Conservation (phyloP, 1,140 invertebrate genomes). For the Procambarus clarkii region DNA sequence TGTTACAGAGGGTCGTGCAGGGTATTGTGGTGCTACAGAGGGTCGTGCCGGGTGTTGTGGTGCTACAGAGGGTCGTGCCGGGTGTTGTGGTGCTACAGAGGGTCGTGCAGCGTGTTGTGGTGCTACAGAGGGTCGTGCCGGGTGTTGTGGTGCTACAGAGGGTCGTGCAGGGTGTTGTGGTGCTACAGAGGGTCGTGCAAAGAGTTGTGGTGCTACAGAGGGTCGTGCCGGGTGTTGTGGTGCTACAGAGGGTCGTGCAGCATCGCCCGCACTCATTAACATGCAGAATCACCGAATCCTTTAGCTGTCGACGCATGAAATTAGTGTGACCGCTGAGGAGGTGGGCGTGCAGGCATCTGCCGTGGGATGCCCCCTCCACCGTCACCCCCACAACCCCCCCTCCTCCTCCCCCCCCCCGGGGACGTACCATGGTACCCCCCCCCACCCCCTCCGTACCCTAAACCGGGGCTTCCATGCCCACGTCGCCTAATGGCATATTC, state of each 20-base stretch:
- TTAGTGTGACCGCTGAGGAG: constrained; percentile 43
- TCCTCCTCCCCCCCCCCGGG: too few species aligned
- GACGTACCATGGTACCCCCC: too few species aligned
- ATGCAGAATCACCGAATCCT: constrained; percentile 65
- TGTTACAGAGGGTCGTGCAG: too few species aligned
- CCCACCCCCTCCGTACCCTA: neutral
- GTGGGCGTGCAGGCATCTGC: constrained; percentile 62
- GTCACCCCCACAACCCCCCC: neutral
- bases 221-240: neutral
- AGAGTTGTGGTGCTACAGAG: too few species aligned
- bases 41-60: too few species aligned
- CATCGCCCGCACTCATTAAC: constrained; percentile 53
- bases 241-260: constrained; percentile 22
- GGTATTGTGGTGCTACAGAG: too few species aligned
- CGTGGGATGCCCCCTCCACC: neutral
- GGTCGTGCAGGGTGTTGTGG: too few species aligned
- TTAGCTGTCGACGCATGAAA: constrained; percentile 63
- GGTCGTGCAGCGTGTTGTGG: too few species aligned
- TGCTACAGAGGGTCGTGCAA: too few species aligned
- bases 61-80: too few species aligned
- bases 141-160: neutral
- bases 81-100: too few species aligned
- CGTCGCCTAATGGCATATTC: neutral
- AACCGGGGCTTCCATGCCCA: neutral
- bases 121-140: too few species aligned